phyloP scores from a whole-genome alignment of 2,888 invertebrate species.

The Eristalis pertinax region DNA sequence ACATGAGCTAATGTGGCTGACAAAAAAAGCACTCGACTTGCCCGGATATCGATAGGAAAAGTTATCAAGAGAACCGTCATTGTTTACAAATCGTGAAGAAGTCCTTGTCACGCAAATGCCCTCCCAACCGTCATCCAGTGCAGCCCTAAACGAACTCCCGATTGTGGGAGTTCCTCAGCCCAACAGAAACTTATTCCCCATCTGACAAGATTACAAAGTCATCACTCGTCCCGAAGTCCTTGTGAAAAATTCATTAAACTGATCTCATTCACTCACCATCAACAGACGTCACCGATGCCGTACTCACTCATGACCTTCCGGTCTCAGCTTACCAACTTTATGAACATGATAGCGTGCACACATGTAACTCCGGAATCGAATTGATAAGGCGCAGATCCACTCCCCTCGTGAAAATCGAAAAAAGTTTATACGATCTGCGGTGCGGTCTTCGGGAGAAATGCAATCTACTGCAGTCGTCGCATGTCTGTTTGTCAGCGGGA shows the following conservation, averaged over 20 bases:
- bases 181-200: too few species aligned
- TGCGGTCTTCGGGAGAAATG: neutral
- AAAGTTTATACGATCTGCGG: neutral
- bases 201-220: too few species aligned
- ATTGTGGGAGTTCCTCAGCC: too few species aligned
- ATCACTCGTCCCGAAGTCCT: neutral
- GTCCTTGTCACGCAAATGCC: too few species aligned
- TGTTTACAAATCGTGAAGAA: too few species aligned
- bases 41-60: too few species aligned
- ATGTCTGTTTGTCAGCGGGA: neutral
- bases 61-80: too few species aligned
- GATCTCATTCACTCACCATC: neutral
- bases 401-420: neutral
- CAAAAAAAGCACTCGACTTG: too few species aligned
- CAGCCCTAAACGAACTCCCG: too few species aligned
- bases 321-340: neutral
- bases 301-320: neutral
- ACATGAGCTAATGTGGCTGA: too few species aligned
- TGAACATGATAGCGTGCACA: neutral
- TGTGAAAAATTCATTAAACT: neutral
- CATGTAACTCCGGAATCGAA: neutral
- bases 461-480: neutral
- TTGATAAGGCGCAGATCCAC: neutral
- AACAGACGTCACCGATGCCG: neutral
- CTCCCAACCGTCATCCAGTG: too few species aligned